Evolutionary conservation across 2,888 invertebrate genomes (phyloP), one percentile per base, ranked within the genome.

Genomic region (Actias luna): DNA sequence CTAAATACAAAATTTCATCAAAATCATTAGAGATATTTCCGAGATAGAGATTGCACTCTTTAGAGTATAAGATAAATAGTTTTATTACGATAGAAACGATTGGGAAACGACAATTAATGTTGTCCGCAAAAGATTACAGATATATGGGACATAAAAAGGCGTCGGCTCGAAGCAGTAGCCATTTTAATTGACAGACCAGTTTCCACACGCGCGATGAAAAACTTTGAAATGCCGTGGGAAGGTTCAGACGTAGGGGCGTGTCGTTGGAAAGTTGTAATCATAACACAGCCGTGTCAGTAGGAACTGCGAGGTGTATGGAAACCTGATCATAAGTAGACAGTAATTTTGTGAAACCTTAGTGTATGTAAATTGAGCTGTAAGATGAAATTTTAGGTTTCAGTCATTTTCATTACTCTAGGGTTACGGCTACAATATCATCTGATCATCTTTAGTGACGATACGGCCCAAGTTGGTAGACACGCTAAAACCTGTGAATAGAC

Each of bases 131-230:
- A 25, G 1, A n/a, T 36, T n/a, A 8, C 27, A 55, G 8, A 36
- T 61, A 70, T 73, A 77, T 71, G 77, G 77, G 42, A 61, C 73
- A 76, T 77, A 75, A 80, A 82, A 81, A 81, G 83, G 74, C 79
- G 65, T 33, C 42, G 61, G 61, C 25, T 1, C 12, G 64, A 50
- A 61, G 67, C 59, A 64, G 42, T 59, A 50, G 62, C 22, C 25
- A 52, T 35, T 64, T 52, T 68, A 71, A 67, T 68, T 69, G 69
- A 65, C 60, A 66, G 58, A n/a, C 66, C 57, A 62, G 66, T 63
- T 64, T 58, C 25, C 25, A 50, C 46, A 22, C 22, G 12, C 4
- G 12, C 2, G 7, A 25, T 50, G 46, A 50, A 50, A 50, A 50
- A 50, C 46, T 25, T 25, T 50, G 25, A 50, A 50, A 50, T 50